phyloP scores from a whole-genome alignment of 2,113 vertebrate species.

The human region DNA sequence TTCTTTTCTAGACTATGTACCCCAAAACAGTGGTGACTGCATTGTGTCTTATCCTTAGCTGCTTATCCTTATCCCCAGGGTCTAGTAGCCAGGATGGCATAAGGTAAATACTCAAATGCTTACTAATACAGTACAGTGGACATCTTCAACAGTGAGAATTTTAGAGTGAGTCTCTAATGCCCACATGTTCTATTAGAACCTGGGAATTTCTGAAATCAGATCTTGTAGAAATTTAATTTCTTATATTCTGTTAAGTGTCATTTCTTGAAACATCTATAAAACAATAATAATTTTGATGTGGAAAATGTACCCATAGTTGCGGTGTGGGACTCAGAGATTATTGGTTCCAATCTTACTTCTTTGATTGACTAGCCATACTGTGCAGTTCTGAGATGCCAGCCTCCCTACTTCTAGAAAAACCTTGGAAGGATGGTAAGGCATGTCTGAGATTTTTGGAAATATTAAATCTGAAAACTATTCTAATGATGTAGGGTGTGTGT shows the following conservation, averaged over 20 bases:
- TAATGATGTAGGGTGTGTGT: background rate
- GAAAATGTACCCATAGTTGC: background rate
- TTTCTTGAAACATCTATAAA: background rate
- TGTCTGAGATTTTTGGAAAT: background rate
- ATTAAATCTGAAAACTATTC: slow-evolving; percentile 6
- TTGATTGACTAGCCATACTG: background rate
- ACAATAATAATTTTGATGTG: background rate
- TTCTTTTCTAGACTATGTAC: background rate
- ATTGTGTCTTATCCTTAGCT: background rate
- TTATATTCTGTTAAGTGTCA: background rate
- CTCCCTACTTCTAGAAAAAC: background rate
- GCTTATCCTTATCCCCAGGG: background rate
- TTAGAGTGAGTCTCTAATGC: background rate
- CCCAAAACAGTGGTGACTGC: background rate
- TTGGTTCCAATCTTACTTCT: background rate
- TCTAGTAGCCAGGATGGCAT: background rate
- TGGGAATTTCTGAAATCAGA: background rate
- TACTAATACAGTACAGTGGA: background rate
- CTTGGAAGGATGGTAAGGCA: background rate
- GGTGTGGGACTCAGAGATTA: background rate
- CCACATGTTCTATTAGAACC: background rate
- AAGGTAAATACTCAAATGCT: background rate
- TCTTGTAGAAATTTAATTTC: background rate
- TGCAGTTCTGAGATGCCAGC: background rate
- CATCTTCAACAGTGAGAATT: background rate